Evolutionary conservation across 2,888 invertebrate genomes (phyloP).

Genomic region (Sylvicola fuscatus): DNA sequence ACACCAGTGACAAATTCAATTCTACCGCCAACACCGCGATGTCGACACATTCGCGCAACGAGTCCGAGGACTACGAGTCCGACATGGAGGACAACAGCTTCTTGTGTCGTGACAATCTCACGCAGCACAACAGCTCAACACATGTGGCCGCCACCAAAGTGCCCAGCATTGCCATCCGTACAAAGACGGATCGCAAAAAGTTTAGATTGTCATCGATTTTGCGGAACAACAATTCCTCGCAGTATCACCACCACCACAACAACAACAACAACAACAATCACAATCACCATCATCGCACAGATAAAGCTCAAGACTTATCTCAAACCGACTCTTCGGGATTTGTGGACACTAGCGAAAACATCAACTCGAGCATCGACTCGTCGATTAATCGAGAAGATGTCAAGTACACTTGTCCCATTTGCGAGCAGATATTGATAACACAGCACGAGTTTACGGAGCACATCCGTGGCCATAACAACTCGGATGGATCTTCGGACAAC

Average conservation of each 20-base stretch:
- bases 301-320: conserved; percentile 1
- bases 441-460: conserved; percentile 49
- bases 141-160: neutral
- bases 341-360: conserved; percentile 3
- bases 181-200: too few species aligned
- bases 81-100: conserved; percentile 9
- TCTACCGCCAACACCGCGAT: conserved; percentile 5
- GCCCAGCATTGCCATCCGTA: too few species aligned
- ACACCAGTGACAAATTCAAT: conserved; percentile 18
- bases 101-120: neutral
- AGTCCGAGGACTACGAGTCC: conserved; percentile 8
- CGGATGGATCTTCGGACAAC: conserved; percentile 26
- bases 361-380: conserved; percentile 19
- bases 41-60: conserved; percentile 4
- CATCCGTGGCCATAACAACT: conserved; percentile 41
- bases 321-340: neutral
- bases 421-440: conserved; percentile 35
- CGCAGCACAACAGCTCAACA: neutral
- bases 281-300: neutral
- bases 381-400: conserved; percentile 10
- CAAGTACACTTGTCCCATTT: conserved; percentile 41
- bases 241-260: too few species aligned
- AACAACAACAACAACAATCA: conserved; percentile 3
- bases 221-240: conserved; percentile 2
- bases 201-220: conserved; percentile 2